Evolutionary conservation across 2,888 invertebrate genomes (phyloP), one percentile per base, ranked within the genome.

Genomic region (Macaria liturata): DNA sequence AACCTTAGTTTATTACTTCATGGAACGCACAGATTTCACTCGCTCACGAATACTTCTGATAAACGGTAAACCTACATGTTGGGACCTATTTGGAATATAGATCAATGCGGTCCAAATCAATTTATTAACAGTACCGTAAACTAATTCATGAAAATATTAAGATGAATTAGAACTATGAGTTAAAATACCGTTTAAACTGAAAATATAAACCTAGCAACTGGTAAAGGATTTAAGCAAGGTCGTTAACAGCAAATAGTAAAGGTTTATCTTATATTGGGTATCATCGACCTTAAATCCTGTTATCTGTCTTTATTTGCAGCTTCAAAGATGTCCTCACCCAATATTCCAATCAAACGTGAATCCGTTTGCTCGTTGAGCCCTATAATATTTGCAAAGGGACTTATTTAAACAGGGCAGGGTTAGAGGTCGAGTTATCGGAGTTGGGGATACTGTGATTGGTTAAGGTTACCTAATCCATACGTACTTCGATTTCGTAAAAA

Each of bases 1-100:
- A 78, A 74, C 74, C 62, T 57, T 64, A 62, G 57, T 83, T 83
- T 81, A 85, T 75, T 70, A 69, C 70, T 86, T 78, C 80, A 70
- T 54, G 63, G 81, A 84, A 81, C 67, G 64, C 64, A 63, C 56
- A 48, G 49, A 46, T 59, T 64, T 66, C 72, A 71, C 69, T 40
- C 69, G 64, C 67, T 62, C 68, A 67, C 68, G 65, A 69, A 62
- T 65, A 75, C 62, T 88, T 88, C 87, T 80, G 72, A 79, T 81
- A 84, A 86, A 70, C 83, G 59, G 83, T 90, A 87, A 90, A 67
- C 67, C 65, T 52, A 66, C 20, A 63, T 64, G 30, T 48, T 59
- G 34, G 46, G 47, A 57, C 40, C 42, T 48, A 57, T 62, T 60
- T 40, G 54, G 54, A 60, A 57, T 46, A 45, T 59, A 37, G 48